Base-by-base conservation (phyloP, 1,140 invertebrate genomes). In the Euura lappo region DNA sequence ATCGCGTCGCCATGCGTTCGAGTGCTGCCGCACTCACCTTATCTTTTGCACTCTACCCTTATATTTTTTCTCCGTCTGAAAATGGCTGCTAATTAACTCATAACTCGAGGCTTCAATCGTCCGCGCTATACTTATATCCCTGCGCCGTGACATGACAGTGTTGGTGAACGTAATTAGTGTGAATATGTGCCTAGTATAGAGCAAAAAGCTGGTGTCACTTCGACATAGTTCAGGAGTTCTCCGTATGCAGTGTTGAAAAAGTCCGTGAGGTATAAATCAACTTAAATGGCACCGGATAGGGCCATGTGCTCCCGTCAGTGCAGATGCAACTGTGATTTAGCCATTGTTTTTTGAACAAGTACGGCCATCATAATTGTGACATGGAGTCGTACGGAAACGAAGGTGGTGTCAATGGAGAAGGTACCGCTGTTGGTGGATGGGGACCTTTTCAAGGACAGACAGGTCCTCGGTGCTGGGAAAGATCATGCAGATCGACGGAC, bases 401-500 rank as follows among this genome's bases (percentile, higher is more conserved):
- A 70, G 71, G 45, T 71, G 65, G 71, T 44, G 70, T 45, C 11
- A 44, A 65, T 10, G 71, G 44, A 13, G 68, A 46, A 51, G 45
- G 71, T 65, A 65, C 71, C n/a, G 71, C 72, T 60, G 68, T 60
- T 11, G 65, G 44, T n/a, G 67, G 65, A 65, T 70, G 77, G 11
- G 77, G 74, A 2, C 51, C 51, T 11, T 6, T n/a, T 8, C 51
- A 60, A 60, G 69, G 67, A 13, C 51, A 72, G 60, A 74, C 76
- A 44, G 74, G 77, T 7, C 80, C 84, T 64, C 79, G 84, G 77
- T 87, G 84, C 76, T 87, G 86, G 86, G 83, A 86, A 68, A 80
- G 87, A 72, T 76, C 83, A 65, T 87, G 86, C 75, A 81, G 86
- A 68, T 87, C 86, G 69, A 86, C 86, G 44, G 87, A 88, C 74